Conservation (phyloP, 2,113 vertebrate species). For the Coptodon bakossiorum region DNA sequence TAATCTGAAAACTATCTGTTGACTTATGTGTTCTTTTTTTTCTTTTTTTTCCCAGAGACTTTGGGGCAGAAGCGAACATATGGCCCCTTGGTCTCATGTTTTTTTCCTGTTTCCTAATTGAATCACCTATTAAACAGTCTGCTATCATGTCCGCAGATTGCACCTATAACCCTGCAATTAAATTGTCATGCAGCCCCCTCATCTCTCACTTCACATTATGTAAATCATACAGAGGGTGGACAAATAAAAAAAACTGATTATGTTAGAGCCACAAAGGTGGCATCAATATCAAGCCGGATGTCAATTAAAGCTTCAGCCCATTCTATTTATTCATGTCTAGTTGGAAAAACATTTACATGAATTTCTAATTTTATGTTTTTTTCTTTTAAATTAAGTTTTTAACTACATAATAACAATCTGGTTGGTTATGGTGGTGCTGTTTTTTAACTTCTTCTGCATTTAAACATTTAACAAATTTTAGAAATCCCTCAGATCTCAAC, state of each 20-base stretch:
- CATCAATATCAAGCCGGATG: not conserved
- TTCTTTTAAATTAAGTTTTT: not conserved
- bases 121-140: conserved; percentile 31
- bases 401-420: not conserved
- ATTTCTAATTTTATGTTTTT: not conserved
- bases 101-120: conserved; percentile 15
- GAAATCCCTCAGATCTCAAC: not conserved
- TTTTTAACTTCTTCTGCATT: not conserved
- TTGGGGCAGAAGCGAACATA: conserved; percentile 12
- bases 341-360: not conserved
- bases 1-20: conserved; percentile 55
- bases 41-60: not conserved
- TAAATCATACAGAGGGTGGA: not conserved
- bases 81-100: not conserved
- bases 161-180: conserved; percentile 22
- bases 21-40: conserved; percentile 15
- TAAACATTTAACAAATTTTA: not conserved
- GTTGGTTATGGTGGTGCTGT: not conserved
- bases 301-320: not conserved
- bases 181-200: not conserved
- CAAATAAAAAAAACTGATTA: not conserved
- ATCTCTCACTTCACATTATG: not conserved
- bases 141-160: not conserved
- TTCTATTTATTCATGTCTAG: not conserved
- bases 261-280: not conserved